Evolutionary conservation across 2,888 invertebrate genomes (phyloP).

Genomic region (Lasioglossum morio): DNA sequence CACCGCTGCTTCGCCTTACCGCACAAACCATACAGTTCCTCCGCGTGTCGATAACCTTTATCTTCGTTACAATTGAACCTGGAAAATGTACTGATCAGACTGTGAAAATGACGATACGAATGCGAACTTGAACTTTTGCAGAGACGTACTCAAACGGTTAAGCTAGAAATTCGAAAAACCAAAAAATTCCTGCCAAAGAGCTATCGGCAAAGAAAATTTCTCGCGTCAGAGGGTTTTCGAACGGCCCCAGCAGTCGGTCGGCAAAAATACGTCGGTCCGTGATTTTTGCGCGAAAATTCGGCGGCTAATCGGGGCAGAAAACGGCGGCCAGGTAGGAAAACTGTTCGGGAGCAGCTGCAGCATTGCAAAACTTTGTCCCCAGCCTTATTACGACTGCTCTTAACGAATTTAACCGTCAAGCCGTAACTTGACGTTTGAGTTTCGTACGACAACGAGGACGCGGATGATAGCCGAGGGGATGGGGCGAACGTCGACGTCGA

Average conservation of each 20-base stretch:
- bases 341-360: slow-evolving; percentile 46
- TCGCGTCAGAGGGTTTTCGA: not conserved
- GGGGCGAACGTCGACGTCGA: slow-evolving; percentile 16
- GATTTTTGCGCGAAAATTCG: slow-evolving; percentile 47
- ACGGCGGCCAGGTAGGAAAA: slow-evolving; percentile 42
- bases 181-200: not conserved
- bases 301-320: slow-evolving; percentile 11
- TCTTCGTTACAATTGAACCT: too few species aligned
- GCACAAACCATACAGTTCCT: too few species aligned
- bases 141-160: too few species aligned
- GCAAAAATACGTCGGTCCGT: not conserved
- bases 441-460: slow-evolving; percentile 63
- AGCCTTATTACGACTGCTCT: slow-evolving; percentile 80
- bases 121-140: too few species aligned
- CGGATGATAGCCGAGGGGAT: slow-evolving; percentile 32
- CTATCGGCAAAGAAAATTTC: not conserved
- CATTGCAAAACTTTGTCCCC: slow-evolving; percentile 75
- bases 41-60: too few species aligned
- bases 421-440: slow-evolving; percentile 80
- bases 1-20: not conserved
- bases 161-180: too few species aligned
- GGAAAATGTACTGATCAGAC: too few species aligned
- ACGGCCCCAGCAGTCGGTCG: not conserved
- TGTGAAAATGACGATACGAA: too few species aligned
- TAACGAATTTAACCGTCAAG: slow-evolving; percentile 81